A percentile compares a stretch with the other conserved stretches of the same genome.
These are phyloP conservation scores for Drosophila robusta DNA, from an alignment of 2,888 invertebrate species.

Conservation along the genomic window DNA sequence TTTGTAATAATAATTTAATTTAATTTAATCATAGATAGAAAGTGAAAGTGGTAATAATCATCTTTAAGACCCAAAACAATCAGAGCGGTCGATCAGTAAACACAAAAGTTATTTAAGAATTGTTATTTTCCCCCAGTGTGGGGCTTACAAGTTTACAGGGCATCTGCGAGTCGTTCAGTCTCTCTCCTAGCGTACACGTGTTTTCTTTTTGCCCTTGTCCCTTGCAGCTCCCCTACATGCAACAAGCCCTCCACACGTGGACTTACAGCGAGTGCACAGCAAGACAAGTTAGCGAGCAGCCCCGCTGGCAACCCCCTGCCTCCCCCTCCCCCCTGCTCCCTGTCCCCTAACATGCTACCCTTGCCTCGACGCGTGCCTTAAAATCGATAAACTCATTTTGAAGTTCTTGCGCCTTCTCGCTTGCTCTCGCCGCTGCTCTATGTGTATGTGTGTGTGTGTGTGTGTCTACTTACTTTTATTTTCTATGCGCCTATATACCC, in stretches of 20 bases:
- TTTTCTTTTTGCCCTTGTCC: conserved; percentile 7
- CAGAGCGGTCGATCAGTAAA: no score
- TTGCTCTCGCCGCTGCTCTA: not conserved
- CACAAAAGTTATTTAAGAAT: no score
- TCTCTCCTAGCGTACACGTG: conserved; percentile 16
- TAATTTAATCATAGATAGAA: no score
- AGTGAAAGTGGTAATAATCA: no score
- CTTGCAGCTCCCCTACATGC: conserved; percentile 16
- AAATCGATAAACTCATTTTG: conserved; percentile 82
- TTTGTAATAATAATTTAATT: no score
- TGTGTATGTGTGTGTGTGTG: not conserved
- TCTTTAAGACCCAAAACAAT: no score
- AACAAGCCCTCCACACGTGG: conserved; percentile 45
- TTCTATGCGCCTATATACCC: conserved; percentile 64
- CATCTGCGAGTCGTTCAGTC: not conserved
- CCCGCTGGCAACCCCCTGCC: not conserved
- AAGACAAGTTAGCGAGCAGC: conserved; percentile 29
- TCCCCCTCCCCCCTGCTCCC: conserved; percentile 1
- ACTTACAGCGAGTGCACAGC: conserved; percentile 20
- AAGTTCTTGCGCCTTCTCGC: conserved; percentile 56
- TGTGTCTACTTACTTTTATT: conserved; percentile 70
- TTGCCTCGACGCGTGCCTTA: conserved; percentile 62
- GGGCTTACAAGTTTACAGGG: no score
- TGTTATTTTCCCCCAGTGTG: no score
- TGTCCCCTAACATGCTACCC: conserved; percentile 30